Conservation (phyloP, 2,113 vertebrate genomes). For the Malurus elegans region DNA sequence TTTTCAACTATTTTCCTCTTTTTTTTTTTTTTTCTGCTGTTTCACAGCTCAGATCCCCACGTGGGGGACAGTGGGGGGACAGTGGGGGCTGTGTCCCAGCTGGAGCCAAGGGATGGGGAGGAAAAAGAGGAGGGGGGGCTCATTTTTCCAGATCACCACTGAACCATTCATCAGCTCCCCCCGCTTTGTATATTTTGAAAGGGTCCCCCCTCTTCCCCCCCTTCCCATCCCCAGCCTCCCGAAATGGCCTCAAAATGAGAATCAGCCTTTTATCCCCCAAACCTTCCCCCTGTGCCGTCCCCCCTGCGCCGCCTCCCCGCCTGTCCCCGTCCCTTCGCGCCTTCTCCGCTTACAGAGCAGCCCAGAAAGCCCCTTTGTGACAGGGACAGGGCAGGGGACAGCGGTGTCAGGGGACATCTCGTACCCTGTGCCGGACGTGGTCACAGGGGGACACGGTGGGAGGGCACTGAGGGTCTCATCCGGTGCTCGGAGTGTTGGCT, state of each 20-base stretch:
- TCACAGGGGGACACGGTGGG: no score
- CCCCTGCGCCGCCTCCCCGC: background rate
- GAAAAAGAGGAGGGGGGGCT: background rate
- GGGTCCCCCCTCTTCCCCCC: background rate
- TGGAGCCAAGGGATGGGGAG: background rate
- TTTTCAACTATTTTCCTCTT: slow-evolving; percentile 49
- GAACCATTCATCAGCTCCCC: background rate
- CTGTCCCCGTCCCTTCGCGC: background rate
- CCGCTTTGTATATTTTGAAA: slow-evolving; percentile 40
- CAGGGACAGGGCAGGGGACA: background rate
- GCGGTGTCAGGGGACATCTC: background rate
- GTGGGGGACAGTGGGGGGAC: background rate
- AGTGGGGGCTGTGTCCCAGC: background rate
- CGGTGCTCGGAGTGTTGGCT: background rate
- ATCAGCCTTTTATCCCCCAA: slow-evolving; percentile 14
- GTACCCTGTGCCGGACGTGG: background rate
- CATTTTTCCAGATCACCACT: background rate
- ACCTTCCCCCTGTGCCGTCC: background rate
- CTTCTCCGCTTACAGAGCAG: slow-evolving; percentile 38
- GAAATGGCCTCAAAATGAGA: slow-evolving; percentile 15
- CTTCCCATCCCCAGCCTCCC: background rate
- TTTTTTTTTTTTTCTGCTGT: background rate
- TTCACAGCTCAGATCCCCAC: background rate
- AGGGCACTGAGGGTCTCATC: background rate
- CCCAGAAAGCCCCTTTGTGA: slow-evolving; percentile 45